phyloP scores from a whole-genome alignment of 2,888 invertebrate species.

The Strigamia maritima region DNA sequence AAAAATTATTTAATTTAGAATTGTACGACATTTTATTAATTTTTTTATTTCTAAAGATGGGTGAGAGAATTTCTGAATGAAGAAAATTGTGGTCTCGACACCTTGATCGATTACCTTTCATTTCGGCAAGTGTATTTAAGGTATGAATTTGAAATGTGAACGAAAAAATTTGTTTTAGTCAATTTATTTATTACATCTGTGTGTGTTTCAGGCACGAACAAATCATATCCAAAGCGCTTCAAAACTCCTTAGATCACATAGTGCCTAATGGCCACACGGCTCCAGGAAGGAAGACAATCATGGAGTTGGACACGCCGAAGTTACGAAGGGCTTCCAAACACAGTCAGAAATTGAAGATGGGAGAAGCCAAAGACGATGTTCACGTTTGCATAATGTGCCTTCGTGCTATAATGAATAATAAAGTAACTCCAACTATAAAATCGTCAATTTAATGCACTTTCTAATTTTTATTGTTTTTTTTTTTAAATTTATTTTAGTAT shows the following conservation, averaged over 20 bases:
- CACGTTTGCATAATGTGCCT: slow-evolving; percentile 99
- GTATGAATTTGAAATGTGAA: slow-evolving; percentile 45
- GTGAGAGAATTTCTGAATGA: slow-evolving; percentile 96
- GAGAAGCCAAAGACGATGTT: slow-evolving; percentile 94
- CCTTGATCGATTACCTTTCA: slow-evolving; percentile 94
- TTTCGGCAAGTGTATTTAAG: slow-evolving; percentile 89
- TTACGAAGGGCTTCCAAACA: slow-evolving; percentile 72
- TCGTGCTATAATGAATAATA: slow-evolving; percentile 99
- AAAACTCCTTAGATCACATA: slow-evolving; percentile 72
- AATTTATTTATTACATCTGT: background rate
- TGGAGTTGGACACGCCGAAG: slow-evolving; percentile 65
- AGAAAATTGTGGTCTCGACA: slow-evolving; percentile 91
- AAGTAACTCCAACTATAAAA: no score
- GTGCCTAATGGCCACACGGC: slow-evolving; percentile 39
- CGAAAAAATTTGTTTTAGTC: background rate
- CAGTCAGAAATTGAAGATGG: slow-evolving; percentile 86
- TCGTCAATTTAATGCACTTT: background rate
- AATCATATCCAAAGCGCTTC: slow-evolving; percentile 70
- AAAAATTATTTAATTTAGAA: slow-evolving; percentile 51
- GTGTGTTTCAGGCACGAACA: slow-evolving; percentile 67
- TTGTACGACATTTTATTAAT: background rate
- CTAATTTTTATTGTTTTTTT: background rate
- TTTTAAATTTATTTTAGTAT: slow-evolving; percentile 62
- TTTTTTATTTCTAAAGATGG: slow-evolving; percentile 67
- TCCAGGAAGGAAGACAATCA: slow-evolving; percentile 40